These are phyloP conservation scores for Adrianichthys oophorus DNA, from an alignment of 2,797 vertebrate species.

Conservation along the genomic window DNA sequence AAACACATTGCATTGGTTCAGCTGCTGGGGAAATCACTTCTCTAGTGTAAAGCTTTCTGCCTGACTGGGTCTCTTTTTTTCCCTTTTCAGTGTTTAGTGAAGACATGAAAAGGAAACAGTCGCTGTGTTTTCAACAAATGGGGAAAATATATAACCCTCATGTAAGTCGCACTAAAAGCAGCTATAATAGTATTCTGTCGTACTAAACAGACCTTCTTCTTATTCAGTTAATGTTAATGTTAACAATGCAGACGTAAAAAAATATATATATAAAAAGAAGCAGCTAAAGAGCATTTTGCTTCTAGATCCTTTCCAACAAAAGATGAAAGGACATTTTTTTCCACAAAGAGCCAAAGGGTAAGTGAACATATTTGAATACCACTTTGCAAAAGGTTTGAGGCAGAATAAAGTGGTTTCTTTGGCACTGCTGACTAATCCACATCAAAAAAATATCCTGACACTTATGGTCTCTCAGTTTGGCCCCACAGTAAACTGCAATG, in stretches of 20 bases:
- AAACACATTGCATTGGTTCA: slow-evolving; percentile 73
- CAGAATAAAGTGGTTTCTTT: background rate
- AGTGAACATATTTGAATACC: slow-evolving; percentile 7
- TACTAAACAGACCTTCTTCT: no score
- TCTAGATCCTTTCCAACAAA: slow-evolving; percentile 21
- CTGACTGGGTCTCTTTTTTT: slow-evolving; percentile 49
- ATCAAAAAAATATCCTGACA: background rate
- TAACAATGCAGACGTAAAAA: slow-evolving; percentile 18
- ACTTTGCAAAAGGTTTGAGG: slow-evolving; percentile 6
- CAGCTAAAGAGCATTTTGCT: slow-evolving; percentile 13
- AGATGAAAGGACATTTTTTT: slow-evolving; percentile 19
- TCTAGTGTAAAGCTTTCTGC: slow-evolving; percentile 53
- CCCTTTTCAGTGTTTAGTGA: slow-evolving; percentile 44
- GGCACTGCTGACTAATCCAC: background rate
- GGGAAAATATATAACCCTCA: no score
- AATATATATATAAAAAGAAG: background rate
- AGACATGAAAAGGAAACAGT: slow-evolving; percentile 41
- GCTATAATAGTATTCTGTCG: no score
- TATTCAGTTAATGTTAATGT: no score
- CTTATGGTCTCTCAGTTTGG: background rate
- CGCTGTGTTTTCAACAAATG: slow-evolving; percentile 21
- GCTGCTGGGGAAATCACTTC: slow-evolving; percentile 61
- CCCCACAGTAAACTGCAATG: background rate
- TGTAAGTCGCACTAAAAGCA: no score
- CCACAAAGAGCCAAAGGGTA: slow-evolving; percentile 12